Evolutionary conservation across 2,888 invertebrate species (phyloP).

Genomic region (Nymphalis c-album): DNA sequence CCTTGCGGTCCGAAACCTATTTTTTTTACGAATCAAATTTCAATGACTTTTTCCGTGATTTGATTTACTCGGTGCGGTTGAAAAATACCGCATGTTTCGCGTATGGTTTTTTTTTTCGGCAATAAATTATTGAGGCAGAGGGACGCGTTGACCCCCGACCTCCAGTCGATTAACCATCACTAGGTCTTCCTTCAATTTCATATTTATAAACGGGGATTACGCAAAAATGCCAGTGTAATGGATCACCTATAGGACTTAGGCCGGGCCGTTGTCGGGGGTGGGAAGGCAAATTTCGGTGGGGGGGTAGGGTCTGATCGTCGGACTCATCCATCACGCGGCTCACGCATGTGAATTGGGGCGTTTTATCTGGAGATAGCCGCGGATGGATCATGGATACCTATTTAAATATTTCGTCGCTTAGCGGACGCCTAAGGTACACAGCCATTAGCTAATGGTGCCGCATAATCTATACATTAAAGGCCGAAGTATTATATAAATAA

Average conservation of each 20-base stretch:
- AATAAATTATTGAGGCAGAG: constrained; percentile 70
- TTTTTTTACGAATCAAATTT: constrained; percentile 37
- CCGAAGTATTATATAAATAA: constrained; percentile 3
- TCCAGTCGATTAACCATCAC: constrained; percentile 81
- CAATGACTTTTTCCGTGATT: constrained; percentile 30
- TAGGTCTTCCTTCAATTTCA: constrained; percentile 80
- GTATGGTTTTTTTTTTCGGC: constrained; percentile 53
- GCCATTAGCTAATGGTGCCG: constrained; percentile 52
- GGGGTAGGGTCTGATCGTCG: constrained; percentile 78
- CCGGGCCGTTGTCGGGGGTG: constrained; percentile 59
- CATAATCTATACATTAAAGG: constrained; percentile 28
- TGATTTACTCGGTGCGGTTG: constrained; percentile 34
- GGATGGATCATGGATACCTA: constrained; percentile 65
- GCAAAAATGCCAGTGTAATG: constrained; percentile 81
- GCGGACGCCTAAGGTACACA: constrained; percentile 43
- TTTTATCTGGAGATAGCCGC: constrained; percentile 79
- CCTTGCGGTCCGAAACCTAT: constrained; percentile 39
- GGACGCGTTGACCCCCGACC: constrained; percentile 72
- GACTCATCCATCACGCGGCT: constrained; percentile 79
- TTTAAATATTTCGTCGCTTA: constrained; percentile 80
- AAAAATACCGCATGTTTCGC: constrained; percentile 35
- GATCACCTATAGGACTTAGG: constrained; percentile 79
- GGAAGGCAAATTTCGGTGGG: constrained; percentile 76
- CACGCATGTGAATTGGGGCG: constrained; percentile 81
- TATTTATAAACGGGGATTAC: constrained; percentile 82